A percentile compares a stretch with the other conserved stretches of the same genome.
These are phyloP conservation scores for Hemistola chrysoprasaria DNA, from an alignment of 2,888 invertebrate genomes.

Conservation along the genomic window DNA sequence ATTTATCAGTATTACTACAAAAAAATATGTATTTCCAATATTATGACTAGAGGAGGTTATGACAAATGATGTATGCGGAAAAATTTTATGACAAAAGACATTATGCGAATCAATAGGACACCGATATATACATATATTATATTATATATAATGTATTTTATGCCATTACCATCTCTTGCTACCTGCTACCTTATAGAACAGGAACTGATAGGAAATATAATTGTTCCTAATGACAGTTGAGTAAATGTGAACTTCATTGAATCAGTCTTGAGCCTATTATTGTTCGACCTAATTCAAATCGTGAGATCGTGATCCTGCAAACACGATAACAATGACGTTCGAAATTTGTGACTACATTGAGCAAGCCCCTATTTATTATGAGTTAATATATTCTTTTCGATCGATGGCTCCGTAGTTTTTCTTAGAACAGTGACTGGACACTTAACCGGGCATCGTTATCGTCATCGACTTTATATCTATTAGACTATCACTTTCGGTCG, in stretches of 20 bases:
- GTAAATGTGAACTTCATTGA: background rate
- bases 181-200: background rate
- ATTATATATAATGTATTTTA: too few relatives aligned
- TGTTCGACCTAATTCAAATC: conserved; percentile 5
- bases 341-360: conserved; percentile 13
- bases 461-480: conserved; percentile 66
- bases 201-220: conserved; percentile 5
- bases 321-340: conserved; percentile 18
- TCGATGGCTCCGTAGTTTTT: conserved; percentile 28
- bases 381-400: conserved; percentile 18
- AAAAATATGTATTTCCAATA: too few relatives aligned
- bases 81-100: too few relatives aligned
- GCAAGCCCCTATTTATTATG: conserved; percentile 18
- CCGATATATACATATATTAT: too few relatives aligned
- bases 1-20: too few relatives aligned
- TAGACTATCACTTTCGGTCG: conserved; percentile 77
- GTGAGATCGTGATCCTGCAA: conserved; percentile 2
- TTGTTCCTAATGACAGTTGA: conserved; percentile 7
- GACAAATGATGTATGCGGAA: too few relatives aligned
- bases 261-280: too few relatives aligned
- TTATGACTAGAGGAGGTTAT: too few relatives aligned
- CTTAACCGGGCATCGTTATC: conserved; percentile 49
- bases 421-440: conserved; percentile 56
- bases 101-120: too few relatives aligned
- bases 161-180: too few relatives aligned